Percentiles rank a stretch among this genome's conserved stretches.
phyloP scores from a whole-genome alignment of 23 tunicate genomes.

The Clavelina lepadiformis region DNA sequence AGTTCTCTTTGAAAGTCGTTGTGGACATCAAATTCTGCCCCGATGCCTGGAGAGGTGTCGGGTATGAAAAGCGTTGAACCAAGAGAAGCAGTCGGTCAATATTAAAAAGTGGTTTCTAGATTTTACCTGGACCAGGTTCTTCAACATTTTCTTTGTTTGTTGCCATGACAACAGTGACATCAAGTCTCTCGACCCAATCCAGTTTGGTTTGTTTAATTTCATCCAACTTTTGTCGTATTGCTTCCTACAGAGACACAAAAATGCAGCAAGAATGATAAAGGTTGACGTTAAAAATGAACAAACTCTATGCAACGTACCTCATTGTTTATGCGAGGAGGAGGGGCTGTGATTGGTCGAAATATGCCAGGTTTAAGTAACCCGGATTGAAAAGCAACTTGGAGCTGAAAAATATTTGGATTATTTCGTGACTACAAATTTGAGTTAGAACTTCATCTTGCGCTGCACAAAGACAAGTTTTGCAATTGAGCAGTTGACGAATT shows the following conservation, averaged over 20 bases:
- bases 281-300: not conserved
- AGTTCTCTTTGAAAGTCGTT: constrained; percentile 88
- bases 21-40: constrained; percentile 55
- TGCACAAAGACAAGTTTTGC: too few relatives aligned
- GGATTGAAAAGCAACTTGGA: constrained; percentile 64
- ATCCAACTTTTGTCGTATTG: constrained; percentile 52
- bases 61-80: constrained; percentile 4
- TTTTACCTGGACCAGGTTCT: not conserved
- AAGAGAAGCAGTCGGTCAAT: not conserved
- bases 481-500: too few relatives aligned
- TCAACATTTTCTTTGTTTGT: not conserved
- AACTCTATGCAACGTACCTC: constrained; percentile 15
- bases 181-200: constrained; percentile 90
- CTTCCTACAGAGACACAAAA: constrained; percentile 36
- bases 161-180: constrained; percentile 53
- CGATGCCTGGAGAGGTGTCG: constrained; percentile 2
- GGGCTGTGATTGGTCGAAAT: constrained; percentile 42
- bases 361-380: constrained; percentile 70
- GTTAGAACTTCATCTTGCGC: too few relatives aligned
- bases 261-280: not conserved
- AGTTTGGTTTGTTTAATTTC: constrained; percentile 60
- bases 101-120: not conserved
- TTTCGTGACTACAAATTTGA: not conserved
- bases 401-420: constrained; percentile 17
- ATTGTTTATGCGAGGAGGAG: constrained; percentile 52